These are phyloP conservation scores for Odontamblyopus rebecca DNA, from an alignment of 2,797 vertebrate genomes.

Conservation along the genomic window DNA sequence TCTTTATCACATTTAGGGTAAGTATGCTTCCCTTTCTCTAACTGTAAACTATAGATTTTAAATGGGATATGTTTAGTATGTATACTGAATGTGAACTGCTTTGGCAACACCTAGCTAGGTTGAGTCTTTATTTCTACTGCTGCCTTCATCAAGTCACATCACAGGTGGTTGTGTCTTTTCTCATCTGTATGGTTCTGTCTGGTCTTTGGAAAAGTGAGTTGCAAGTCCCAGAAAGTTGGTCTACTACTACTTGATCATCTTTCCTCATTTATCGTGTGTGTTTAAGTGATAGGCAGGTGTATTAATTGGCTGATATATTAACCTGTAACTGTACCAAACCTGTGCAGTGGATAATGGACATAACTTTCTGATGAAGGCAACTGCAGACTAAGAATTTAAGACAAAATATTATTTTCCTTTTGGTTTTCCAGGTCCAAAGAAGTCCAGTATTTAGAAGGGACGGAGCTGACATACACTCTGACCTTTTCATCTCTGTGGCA, in stretches of 20 bases:
- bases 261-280: too few species aligned
- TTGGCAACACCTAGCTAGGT: not conserved
- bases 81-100: not conserved
- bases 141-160: too few species aligned
- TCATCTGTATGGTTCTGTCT: too few species aligned
- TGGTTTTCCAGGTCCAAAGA: slow-evolving; percentile 87
- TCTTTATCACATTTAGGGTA: slow-evolving; percentile 95
- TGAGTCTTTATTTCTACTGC: too few species aligned
- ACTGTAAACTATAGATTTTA: not conserved
- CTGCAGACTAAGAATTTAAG: not conserved
- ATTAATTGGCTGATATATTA: too few species aligned
- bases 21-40: slow-evolving; percentile 42
- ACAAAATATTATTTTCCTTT: slow-evolving; percentile 1
- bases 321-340: not conserved
- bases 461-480: slow-evolving; percentile 92
- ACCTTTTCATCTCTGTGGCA: slow-evolving; percentile 88
- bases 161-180: too few species aligned
- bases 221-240: too few species aligned
- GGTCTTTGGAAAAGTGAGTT: too few species aligned
- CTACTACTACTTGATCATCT: too few species aligned
- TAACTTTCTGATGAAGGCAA: not conserved
- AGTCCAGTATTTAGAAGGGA: slow-evolving; percentile 92
- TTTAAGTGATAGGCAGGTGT: too few species aligned
- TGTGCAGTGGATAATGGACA: not conserved
- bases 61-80: not conserved